Conservation (phyloP, 1,140 invertebrate species). For the Drosophila trapezifrons region DNA sequence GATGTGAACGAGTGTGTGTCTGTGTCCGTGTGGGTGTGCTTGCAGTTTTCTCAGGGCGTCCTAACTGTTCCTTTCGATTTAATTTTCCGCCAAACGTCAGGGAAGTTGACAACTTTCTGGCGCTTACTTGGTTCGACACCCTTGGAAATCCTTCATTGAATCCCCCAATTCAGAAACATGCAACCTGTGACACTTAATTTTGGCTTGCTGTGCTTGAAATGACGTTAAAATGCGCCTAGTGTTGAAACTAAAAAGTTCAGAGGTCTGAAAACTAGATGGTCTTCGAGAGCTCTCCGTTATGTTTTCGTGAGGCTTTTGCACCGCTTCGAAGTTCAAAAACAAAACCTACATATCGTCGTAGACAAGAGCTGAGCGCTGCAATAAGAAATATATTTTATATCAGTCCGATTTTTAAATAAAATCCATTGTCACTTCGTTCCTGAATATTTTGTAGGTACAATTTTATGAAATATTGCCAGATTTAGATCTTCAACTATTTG, state of each 20-base stretch:
- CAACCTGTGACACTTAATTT: background rate
- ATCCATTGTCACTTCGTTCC: no score
- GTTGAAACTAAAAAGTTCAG: background rate
- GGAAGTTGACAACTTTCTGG: background rate
- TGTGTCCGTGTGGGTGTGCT: constrained; percentile 6
- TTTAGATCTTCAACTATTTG: no score
- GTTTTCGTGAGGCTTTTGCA: background rate
- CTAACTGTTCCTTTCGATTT: constrained; percentile 21
- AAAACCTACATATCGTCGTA: background rate
- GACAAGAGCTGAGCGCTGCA: no score
- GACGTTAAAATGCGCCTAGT: background rate
- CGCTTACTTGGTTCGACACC: background rate
- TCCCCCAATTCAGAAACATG: background rate
- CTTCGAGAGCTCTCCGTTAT: background rate
- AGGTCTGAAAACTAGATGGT: background rate
- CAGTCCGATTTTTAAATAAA: no score
- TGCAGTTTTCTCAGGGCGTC: constrained; percentile 20
- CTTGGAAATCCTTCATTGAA: background rate
- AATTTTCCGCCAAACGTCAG: background rate
- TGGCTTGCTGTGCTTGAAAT: background rate
- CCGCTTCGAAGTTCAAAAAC: background rate
- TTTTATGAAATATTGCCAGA: no score
- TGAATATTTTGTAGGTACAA: no score
- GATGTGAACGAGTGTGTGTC: background rate
- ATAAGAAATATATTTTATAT: no score